These are phyloP conservation scores for Bombylius major DNA, from an alignment of 2,888 invertebrate species.

Conservation along the genomic window DNA sequence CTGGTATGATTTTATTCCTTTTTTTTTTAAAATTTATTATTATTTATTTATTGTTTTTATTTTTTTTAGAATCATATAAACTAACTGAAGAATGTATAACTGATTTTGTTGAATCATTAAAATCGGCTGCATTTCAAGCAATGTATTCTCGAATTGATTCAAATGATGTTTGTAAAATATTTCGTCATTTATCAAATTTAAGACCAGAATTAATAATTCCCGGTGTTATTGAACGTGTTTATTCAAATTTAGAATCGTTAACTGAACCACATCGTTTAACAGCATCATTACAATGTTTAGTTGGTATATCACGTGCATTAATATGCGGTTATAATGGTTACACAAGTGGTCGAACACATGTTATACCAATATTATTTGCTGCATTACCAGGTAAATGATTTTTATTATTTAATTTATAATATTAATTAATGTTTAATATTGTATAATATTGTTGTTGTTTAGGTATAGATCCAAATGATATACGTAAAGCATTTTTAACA, in stretches of 20 bases:
- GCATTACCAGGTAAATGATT: conserved; percentile 77
- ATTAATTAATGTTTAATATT: too few relatives aligned
- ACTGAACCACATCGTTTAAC: conserved; percentile 80
- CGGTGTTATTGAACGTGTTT: conserved; percentile 65
- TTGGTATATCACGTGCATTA: conserved; percentile 54
- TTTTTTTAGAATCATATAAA: conserved; percentile 47
- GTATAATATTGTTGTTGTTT: too few relatives aligned
- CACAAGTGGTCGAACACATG: conserved; percentile 66
- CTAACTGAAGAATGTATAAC: conserved; percentile 71
- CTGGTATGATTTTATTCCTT: conserved; percentile 6
- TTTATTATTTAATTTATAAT: too few relatives aligned
- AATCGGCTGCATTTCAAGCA: conserved; percentile 61
- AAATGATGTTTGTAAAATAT: conserved; percentile 50
- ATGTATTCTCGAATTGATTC: conserved; percentile 62
- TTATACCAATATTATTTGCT: conserved; percentile 66
- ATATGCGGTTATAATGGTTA: conserved; percentile 41
- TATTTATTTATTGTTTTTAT: not conserved
- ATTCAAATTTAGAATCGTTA: conserved; percentile 66
- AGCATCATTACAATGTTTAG: conserved; percentile 56
- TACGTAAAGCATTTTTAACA: conserved; percentile 59
- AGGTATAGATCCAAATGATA: conserved; percentile 84
- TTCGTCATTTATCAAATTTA: conserved; percentile 64
- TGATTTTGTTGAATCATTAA: conserved; percentile 62
- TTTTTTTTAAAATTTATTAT: not conserved
- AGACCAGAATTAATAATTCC: conserved; percentile 76